phyloP scores from a whole-genome alignment of 1,140 invertebrate species.

The Penaeus japonicus region DNA sequence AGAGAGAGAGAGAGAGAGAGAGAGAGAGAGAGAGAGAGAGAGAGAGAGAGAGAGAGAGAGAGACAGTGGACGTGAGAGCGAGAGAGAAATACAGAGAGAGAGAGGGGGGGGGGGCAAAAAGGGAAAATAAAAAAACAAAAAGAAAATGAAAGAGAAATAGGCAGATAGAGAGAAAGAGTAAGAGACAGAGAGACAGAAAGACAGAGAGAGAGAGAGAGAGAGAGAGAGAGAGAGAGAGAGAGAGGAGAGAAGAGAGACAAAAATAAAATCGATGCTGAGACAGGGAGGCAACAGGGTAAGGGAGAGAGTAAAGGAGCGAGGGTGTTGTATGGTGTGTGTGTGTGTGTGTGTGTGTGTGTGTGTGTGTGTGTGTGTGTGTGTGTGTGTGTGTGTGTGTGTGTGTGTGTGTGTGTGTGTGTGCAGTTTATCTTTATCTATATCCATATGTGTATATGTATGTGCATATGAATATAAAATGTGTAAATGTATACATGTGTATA shows the following conservation, averaged over 20 bases:
- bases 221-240: constrained; percentile 19
- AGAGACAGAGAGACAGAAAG: background rate
- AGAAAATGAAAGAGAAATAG: background rate
- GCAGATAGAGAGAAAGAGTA: background rate
- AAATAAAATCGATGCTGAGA: background rate
- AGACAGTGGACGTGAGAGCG: background rate
- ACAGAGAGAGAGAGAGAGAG: background rate
- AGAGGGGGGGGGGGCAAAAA: background rate
- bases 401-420: too few relatives aligned
- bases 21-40: background rate
- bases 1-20: background rate
- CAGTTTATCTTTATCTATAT: too few relatives aligned
- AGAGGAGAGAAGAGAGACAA: constrained; percentile 3
- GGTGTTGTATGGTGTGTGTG: background rate
- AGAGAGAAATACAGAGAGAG: background rate
- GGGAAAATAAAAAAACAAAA: background rate
- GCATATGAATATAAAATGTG: too few relatives aligned
- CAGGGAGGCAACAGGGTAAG: background rate
- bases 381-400: too few relatives aligned
- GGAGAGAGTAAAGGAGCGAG: background rate
- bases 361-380: too few relatives aligned
- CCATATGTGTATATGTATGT: too few relatives aligned
- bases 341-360: constrained; percentile 4
- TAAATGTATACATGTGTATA: too few relatives aligned
- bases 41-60: background rate